phyloP scores from a whole-genome alignment of 2,113 vertebrate genomes.

The Semnornis frantzii region DNA sequence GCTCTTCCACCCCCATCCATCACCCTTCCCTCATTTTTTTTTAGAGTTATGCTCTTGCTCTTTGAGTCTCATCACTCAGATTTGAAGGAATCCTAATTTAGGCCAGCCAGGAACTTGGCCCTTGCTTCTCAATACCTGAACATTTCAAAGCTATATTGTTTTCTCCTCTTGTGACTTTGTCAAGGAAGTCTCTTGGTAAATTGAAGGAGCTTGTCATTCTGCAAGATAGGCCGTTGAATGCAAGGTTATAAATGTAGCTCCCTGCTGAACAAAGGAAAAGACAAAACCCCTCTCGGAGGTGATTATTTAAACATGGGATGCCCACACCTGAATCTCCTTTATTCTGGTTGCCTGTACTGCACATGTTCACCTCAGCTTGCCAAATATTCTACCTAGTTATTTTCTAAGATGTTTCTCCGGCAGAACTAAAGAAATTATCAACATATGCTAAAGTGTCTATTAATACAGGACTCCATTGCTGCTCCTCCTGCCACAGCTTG shows the following conservation, averaged over 20 bases:
- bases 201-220: neutral
- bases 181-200: neutral
- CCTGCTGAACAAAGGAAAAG: neutral
- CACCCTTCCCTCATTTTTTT: neutral
- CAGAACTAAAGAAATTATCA: neutral
- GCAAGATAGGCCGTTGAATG: neutral
- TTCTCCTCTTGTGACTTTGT: neutral
- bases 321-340: neutral
- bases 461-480: neutral
- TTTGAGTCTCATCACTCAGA: neutral
- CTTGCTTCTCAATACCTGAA: neutral
- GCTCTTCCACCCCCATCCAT: neutral
- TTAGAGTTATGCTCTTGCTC: neutral
- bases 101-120: neutral
- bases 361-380: neutral
- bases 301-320: neutral
- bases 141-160: neutral
- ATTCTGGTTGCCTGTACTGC: neutral
- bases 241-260: neutral
- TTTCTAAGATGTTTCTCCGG: neutral
- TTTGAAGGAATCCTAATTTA: constrained; percentile 24
- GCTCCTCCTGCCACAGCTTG: neutral
- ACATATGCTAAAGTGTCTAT: neutral
- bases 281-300: neutral
- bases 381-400: neutral